Percentiles rank a stretch among this genome's conserved stretches.
phyloP scores from a whole-genome alignment of 2,113 vertebrate genomes.

The Spilogale gracilis region DNA sequence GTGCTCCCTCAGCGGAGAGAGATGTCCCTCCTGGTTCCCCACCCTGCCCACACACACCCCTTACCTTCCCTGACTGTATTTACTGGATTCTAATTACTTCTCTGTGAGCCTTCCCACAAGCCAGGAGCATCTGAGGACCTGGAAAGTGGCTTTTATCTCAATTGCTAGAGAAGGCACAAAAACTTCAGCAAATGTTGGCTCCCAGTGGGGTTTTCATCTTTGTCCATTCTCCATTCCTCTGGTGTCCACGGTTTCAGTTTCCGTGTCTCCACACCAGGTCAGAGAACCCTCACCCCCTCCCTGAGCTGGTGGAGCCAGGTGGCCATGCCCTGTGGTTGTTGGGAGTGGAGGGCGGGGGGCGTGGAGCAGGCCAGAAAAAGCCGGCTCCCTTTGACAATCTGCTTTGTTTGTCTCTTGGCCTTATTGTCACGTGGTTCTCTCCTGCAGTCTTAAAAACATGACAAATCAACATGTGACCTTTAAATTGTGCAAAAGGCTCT shows the following conservation, averaged over 20 bases:
- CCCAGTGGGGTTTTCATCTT: neutral
- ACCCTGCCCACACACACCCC: neutral
- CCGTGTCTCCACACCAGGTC: neutral
- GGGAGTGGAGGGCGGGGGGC: too few species aligned
- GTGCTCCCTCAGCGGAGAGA: neutral
- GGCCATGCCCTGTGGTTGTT: neutral
- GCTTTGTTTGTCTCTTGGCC: neutral
- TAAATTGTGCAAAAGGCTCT: neutral
- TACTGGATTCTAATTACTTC: neutral
- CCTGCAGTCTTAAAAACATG: neutral
- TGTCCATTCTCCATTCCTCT: neutral
- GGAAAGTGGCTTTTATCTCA: neutral
- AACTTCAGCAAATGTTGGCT: neutral
- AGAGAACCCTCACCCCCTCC: neutral
- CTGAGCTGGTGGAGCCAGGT: neutral
- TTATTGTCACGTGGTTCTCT: neutral
- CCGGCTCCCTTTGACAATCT: accelerated
- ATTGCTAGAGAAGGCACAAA: neutral
- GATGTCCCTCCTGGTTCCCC: too few species aligned
- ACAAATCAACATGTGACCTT: neutral
- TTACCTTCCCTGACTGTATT: neutral
- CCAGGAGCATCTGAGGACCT: neutral
- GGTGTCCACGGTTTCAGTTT: neutral
- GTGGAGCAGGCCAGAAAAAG: neutral
- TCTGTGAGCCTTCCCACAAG: neutral